These are phyloP conservation scores for Noctua pronuba DNA, from an alignment of 2,888 invertebrate genomes.

Conservation along the genomic window DNA sequence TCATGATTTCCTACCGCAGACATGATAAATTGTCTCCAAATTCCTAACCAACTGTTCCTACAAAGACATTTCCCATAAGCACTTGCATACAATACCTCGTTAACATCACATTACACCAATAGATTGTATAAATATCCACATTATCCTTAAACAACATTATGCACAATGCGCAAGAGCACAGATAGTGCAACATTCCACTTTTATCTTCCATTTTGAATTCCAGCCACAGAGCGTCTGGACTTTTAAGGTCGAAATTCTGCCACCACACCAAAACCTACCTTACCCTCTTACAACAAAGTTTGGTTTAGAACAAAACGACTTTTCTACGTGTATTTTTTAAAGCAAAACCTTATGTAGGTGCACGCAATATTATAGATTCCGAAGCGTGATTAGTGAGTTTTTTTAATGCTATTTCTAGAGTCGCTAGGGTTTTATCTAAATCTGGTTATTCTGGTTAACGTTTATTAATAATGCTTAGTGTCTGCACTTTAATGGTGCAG, in stretches of 20 bases:
- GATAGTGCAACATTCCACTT: constrained; percentile 67
- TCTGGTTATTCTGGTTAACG: constrained; percentile 51
- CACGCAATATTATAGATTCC: constrained; percentile 59
- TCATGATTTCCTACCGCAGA: neutral
- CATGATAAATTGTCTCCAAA: neutral
- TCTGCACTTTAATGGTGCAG: constrained; percentile 2
- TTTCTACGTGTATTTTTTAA: constrained; percentile 43
- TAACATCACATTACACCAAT: constrained; percentile 49
- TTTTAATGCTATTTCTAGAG: constrained; percentile 43
- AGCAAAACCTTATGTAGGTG: constrained; percentile 22
- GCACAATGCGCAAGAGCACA: constrained; percentile 55
- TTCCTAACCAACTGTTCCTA: neutral
- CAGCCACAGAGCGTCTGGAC: constrained; percentile 63
- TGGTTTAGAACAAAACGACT: neutral
- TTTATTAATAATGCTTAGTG: constrained; percentile 29
- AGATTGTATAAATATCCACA: constrained; percentile 51
- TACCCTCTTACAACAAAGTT: neutral
- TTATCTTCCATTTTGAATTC: constrained; percentile 71
- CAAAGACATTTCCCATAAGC: constrained; percentile 31
- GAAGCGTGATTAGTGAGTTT: constrained; percentile 42
- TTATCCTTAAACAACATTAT: constrained; percentile 61
- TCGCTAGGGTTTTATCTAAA: constrained; percentile 37
- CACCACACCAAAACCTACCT: constrained; percentile 31
- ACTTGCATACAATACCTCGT: constrained; percentile 53
- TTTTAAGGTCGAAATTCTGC: constrained; percentile 54